phyloP scores from a whole-genome alignment of 2,888 invertebrate genomes.

The Polyploca ridens region DNA sequence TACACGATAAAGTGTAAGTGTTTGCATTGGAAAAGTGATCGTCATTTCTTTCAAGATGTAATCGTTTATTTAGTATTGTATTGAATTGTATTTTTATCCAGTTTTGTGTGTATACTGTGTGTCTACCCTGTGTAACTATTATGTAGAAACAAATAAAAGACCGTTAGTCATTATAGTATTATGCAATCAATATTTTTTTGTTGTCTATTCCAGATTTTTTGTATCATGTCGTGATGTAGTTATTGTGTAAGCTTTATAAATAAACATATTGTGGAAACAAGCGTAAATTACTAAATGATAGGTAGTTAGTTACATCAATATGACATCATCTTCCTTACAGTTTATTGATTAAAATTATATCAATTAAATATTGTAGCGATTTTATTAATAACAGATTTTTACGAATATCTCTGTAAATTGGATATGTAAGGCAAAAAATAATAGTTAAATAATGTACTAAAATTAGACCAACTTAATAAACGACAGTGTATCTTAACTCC shows the following conservation, averaged over 20 bases:
- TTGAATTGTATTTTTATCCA: neutral
- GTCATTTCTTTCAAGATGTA: no score
- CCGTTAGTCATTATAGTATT: neutral
- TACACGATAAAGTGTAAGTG: no score
- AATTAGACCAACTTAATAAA: no score
- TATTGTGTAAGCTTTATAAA: neutral
- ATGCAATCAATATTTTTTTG: slow-evolving; percentile 1
- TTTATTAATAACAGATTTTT: no score
- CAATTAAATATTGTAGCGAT: neutral
- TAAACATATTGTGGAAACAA: neutral
- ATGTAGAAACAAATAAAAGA: neutral
- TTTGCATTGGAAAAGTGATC: no score
- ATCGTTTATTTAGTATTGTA: neutral
- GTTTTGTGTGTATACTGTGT: neutral
- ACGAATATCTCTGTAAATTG: no score
- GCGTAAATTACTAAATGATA: neutral
- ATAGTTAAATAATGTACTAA: no score
- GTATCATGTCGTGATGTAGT: slow-evolving; percentile 1
- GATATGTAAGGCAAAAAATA: no score
- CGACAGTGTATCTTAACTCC: no score
- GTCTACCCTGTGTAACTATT: neutral
- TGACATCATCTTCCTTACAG: neutral
- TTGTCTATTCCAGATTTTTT: neutral
- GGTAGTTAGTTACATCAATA: neutral
- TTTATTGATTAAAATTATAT: neutral